phyloP scores from a whole-genome alignment of 2,888 invertebrate species.

The Euphydryas editha region DNA sequence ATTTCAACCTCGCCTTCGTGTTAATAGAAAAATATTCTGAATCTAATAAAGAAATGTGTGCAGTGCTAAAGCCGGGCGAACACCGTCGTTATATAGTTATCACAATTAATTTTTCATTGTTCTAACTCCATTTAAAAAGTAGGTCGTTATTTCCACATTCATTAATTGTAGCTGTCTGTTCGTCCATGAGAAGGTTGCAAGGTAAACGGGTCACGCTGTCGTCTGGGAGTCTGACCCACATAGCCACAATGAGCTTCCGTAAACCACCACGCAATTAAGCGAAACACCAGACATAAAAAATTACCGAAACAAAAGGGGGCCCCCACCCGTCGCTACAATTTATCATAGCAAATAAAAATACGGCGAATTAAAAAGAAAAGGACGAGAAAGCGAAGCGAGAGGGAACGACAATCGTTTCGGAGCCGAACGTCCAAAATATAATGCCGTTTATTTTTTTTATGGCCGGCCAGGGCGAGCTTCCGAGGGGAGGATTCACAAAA shows the following conservation, averaged over 20 bases:
- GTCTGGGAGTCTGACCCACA: conserved; percentile 73
- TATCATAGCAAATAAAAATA: conserved; percentile 84
- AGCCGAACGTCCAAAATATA: conserved; percentile 69
- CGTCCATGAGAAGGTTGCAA: conserved; percentile 52
- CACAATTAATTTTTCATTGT: conserved; percentile 45
- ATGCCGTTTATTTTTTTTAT: conserved; percentile 67
- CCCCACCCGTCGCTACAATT: conserved; percentile 73
- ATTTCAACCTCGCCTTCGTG: conserved; percentile 14
- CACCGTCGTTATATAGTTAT: conserved; percentile 40
- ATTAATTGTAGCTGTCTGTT: conserved; percentile 47
- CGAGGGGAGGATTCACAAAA: conserved; percentile 59
- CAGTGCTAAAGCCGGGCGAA: conserved; percentile 16
- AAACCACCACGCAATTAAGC: conserved; percentile 79
- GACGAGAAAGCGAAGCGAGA: conserved; percentile 73
- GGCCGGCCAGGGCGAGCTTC: conserved; percentile 54
- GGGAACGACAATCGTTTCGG: conserved; percentile 65
- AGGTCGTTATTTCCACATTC: conserved; percentile 51
- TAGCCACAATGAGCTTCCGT: conserved; percentile 76
- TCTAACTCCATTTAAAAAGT: conserved; percentile 47
- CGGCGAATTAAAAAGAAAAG: conserved; percentile 81
- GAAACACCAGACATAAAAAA: conserved; percentile 81
- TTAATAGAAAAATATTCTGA: conserved; percentile 32
- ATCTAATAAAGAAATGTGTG: conserved; percentile 35
- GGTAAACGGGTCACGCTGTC: conserved; percentile 69
- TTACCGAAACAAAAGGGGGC: conserved; percentile 81